Base-by-base conservation (phyloP, 2,113 vertebrate species). In the Bufo bufo region DNA sequence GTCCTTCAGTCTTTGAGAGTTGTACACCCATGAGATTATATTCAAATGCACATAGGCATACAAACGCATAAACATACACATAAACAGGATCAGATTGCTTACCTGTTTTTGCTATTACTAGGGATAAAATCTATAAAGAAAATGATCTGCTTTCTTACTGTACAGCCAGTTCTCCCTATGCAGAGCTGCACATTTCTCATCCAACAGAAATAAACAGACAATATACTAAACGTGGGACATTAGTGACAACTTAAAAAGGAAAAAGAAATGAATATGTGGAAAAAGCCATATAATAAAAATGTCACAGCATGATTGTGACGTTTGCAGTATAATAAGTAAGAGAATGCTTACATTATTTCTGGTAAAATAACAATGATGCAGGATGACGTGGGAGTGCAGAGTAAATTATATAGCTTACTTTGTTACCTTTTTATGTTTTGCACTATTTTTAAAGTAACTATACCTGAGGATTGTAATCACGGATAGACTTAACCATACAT, bases 321-420 rank as follows among this genome's bases (percentile, higher is more conserved):
- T 54, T 54, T 77, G 1, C 75, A 50, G 50, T n/a, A 59, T 45
- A 43, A 45, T 45, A 59, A 33, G 2, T 13, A 16, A 8, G 12
- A n/a, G 6, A 58, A 58, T 43, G 11, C 77, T 33, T 23, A 20
- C 20, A 56, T 33, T 79, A 56, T 58, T 33, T 17, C 23, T 52
- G n/a, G 14, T 54, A 58, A 58, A 81, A 58, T 58, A 58, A 59
- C 33, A 1, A 58, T 58, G 77, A 33, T 12, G 50, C 56, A 45
- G n/a, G 52, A 43, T 33, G n/a, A 43, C 33, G 78, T 45, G 78
- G 78, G 23, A 59, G 78, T 23, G 14, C 54, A 4, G 56, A 19
- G 78, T 81, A 80, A 80, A 80, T 80, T 80, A 56, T 43, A 80
- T 45, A 81, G 16, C 43, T 19, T 49, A 23, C 78, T 61, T 61